phyloP scores from a whole-genome alignment of 2,888 invertebrate species.

The Polymixis flavicincta region DNA sequence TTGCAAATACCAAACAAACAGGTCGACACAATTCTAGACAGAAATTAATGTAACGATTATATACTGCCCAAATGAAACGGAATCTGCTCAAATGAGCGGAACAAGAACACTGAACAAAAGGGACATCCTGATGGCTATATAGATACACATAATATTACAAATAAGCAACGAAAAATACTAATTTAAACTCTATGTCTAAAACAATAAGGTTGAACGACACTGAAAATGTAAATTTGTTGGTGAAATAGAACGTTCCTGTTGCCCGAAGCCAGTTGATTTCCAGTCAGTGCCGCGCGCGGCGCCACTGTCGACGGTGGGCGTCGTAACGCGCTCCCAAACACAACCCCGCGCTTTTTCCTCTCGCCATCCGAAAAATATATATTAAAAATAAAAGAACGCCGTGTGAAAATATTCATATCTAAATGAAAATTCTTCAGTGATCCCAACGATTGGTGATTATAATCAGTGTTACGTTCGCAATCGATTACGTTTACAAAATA shows the following conservation, averaged over 20 bases:
- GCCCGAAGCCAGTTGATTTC: slow-evolving; percentile 78
- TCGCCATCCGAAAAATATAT: slow-evolving; percentile 66
- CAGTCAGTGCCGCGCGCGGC: slow-evolving; percentile 88
- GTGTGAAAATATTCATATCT: slow-evolving; percentile 38
- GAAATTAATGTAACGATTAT: slow-evolving; percentile 78
- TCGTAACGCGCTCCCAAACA: slow-evolving; percentile 78
- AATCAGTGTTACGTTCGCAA: slow-evolving; percentile 57
- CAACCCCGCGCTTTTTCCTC: slow-evolving; percentile 75
- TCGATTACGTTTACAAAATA: slow-evolving; percentile 78
- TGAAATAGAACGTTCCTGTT: slow-evolving; percentile 80
- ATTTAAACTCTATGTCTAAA: slow-evolving; percentile 63
- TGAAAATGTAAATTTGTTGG: slow-evolving; percentile 69
- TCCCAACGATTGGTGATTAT: slow-evolving; percentile 50
- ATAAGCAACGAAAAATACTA: slow-evolving; percentile 27
- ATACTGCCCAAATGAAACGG: slow-evolving; percentile 75
- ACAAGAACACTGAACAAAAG: slow-evolving; percentile 86
- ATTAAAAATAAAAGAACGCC: slow-evolving; percentile 59
- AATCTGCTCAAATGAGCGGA: slow-evolving; percentile 82
- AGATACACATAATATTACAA: slow-evolving; percentile 62
- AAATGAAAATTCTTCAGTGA: slow-evolving; percentile 50
- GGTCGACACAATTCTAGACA: slow-evolving; percentile 56
- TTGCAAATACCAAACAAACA: slow-evolving; percentile 39
- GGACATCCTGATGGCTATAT: slow-evolving; percentile 82
- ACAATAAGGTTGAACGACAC: slow-evolving; percentile 66
- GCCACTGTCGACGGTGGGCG: slow-evolving; percentile 87